These are phyloP conservation scores for Phymastichus coffea DNA, from an alignment of 1,140 invertebrate genomes.

Conservation along the genomic window DNA sequence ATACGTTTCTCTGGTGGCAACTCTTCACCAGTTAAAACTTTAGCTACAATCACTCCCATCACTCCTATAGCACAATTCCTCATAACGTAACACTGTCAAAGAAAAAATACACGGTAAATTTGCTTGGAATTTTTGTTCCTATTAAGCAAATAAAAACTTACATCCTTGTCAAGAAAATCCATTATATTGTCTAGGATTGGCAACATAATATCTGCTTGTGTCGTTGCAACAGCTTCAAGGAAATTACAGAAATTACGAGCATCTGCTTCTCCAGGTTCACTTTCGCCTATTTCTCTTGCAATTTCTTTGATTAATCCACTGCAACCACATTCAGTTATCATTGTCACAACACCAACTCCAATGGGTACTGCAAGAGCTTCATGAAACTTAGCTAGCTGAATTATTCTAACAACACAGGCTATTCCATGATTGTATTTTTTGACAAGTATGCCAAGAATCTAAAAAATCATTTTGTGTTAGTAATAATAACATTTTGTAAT, in stretches of 20 bases:
- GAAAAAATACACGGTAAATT: too few relatives aligned
- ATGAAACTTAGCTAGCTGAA: conserved; percentile 73
- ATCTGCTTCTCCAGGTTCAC: conserved; percentile 60
- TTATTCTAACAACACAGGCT: conserved; percentile 65
- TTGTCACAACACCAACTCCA: conserved; percentile 65
- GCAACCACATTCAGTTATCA: conserved; percentile 65
- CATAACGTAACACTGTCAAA: conserved; percentile 70
- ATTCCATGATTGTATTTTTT: conserved; percentile 79
- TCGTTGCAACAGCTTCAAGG: conserved; percentile 68
- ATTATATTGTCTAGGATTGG: conserved; percentile 62
- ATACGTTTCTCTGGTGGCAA: conserved; percentile 66
- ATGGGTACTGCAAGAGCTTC: conserved; percentile 71
- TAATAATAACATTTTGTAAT: background rate
- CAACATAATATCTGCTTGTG: conserved; percentile 66
- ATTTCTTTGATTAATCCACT: conserved; percentile 70
- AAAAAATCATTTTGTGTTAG: conserved; percentile 31
- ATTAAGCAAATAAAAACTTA: conserved; percentile 41
- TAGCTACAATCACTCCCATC: conserved; percentile 72
- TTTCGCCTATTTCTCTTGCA: conserved; percentile 70
- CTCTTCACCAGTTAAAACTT: conserved; percentile 69
- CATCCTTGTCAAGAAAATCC: conserved; percentile 62
- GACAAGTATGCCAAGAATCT: conserved; percentile 78
- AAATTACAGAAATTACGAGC: conserved; percentile 68
- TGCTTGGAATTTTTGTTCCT: background rate
- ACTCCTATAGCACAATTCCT: conserved; percentile 79